These are phyloP conservation scores for Antechinus flavipes DNA, from an alignment of 2,113 vertebrate genomes.

Conservation along the genomic window DNA sequence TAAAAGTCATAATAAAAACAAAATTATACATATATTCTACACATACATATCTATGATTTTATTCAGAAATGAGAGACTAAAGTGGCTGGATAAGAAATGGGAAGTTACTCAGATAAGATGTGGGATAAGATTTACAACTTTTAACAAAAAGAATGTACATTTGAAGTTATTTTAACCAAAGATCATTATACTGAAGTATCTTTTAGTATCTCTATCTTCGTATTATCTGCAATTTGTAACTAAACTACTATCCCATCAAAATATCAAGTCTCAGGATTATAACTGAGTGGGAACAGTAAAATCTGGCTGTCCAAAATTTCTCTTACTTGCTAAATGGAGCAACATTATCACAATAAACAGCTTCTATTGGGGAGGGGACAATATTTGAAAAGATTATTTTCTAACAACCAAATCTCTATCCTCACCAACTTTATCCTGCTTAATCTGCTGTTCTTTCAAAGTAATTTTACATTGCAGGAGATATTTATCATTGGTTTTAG, in stretches of 20 bases:
- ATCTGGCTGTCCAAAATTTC: neutral
- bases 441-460: slow-evolving; percentile 26
- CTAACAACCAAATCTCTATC: rapidly evolving
- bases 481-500: slow-evolving; percentile 44
- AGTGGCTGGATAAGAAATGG: neutral
- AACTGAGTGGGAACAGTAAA: neutral
- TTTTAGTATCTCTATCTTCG: neutral
- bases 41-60: neutral
- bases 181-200: neutral
- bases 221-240: neutral
- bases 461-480: neutral
- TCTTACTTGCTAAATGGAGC: neutral
- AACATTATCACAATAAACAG: neutral
- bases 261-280: neutral
- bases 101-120: neutral
- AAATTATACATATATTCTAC: neutral
- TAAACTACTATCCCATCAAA: neutral
- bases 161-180: neutral
- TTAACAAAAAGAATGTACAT: neutral
- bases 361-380: neutral
- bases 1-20: neutral
- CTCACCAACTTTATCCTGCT: neutral
- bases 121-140: neutral
- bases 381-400: neutral
- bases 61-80: slow-evolving; percentile 7